Conservation (phyloP, 2,113 vertebrate species). For the Limnothrissa miodon region DNA sequence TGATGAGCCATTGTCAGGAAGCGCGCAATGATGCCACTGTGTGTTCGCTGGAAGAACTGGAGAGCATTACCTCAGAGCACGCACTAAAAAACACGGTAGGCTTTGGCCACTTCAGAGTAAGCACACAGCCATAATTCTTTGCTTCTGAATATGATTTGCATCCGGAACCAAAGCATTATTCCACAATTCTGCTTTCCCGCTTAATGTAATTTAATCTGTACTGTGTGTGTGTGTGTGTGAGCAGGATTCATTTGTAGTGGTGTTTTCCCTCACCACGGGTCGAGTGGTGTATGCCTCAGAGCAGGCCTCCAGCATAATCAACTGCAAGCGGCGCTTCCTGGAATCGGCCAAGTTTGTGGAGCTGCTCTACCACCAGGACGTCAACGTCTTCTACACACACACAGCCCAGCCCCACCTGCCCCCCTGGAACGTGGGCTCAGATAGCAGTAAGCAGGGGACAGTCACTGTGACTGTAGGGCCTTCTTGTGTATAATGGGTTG, state of each 20-base stretch:
- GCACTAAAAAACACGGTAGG: constrained; percentile 86
- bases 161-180: neutral
- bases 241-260: constrained; percentile 83
- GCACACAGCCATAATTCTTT: neutral
- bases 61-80: constrained; percentile 78
- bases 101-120: neutral
- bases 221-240: constrained; percentile 21
- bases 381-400: constrained; percentile 81
- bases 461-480: neutral
- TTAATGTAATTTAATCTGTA: neutral
- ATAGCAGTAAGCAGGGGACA: constrained; percentile 33
- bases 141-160: neutral
- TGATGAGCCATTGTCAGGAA: constrained; percentile 69
- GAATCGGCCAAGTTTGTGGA: constrained; percentile 81
- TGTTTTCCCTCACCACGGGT: constrained; percentile 83
- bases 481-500: neutral
- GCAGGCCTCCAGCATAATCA: constrained; percentile 79
- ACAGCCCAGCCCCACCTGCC: constrained; percentile 80
- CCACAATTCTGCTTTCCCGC: neutral
- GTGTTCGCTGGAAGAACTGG: constrained; percentile 78
- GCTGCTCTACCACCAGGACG: constrained; percentile 83
- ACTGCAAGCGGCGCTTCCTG: constrained; percentile 79
- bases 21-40: constrained; percentile 62
- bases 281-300: constrained; percentile 79
- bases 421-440: constrained; percentile 71